Evolutionary conservation across 2,888 invertebrate species (phyloP), one percentile per base, ranked within the genome.

Genomic region (Phengaris alcon): DNA sequence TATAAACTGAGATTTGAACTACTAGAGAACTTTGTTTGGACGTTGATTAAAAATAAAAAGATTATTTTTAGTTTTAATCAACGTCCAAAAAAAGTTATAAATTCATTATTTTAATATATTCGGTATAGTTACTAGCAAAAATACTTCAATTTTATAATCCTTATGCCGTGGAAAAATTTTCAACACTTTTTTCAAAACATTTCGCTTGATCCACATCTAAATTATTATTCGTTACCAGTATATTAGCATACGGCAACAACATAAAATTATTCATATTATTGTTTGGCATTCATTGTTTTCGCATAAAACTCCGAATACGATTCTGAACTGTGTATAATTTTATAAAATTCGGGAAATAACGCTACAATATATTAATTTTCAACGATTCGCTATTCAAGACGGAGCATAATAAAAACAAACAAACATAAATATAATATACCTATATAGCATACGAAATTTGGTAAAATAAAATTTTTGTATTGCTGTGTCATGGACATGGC

Each of bases 201-300:
- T 64, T 64, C 64, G 64, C 64, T 13, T 10, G 35, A 6, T 64
- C 64, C 64, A 64, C 64, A 64, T 44, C 64, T 35, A 64, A 64
- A 64, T 64, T 64, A 64, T 64, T 64, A 64, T 64, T 35, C 64
- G 35, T 12, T 35, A 6, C 35, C 35, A 13, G 64, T 69, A 15
- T 48, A 69, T 69, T 69, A 69, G 48, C 69, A 69, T 69, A 69
- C 69, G 2, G 64, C 12, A 64, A 64, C 64, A 64, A 64, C 35
- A 35, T 64, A 44, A 10, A 69, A 69, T 69, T 48, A 69, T 69
- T 69, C 69, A 69, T 69, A 48, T 69, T 69, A 69, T 69, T 69
- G 69, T 69, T 69, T 48, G 69, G 69, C 48, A 48, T 69, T 48
- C 69, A 48, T 48, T 68, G 48, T 68, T 64, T 64, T 64, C 64